A percentile compares a stretch with the other conserved stretches of the same genome.
phyloP scores from a whole-genome alignment of 2,797 vertebrate genomes.

The Gadopsis bispinosus region DNA sequence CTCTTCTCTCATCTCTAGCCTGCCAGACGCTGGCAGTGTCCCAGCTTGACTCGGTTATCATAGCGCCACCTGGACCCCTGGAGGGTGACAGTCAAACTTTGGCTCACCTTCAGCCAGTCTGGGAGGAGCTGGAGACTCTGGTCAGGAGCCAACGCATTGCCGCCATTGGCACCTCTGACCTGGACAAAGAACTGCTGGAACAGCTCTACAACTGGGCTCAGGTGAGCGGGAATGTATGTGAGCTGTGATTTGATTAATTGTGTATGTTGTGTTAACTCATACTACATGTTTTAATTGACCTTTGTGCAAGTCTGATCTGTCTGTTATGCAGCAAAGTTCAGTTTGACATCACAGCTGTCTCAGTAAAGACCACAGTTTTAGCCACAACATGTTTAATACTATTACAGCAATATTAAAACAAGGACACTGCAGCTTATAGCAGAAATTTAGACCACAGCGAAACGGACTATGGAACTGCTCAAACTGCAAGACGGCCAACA shows the following conservation, averaged over 20 bases:
- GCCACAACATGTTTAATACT: too few relatives aligned
- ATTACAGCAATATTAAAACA: not conserved
- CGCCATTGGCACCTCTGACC: constrained; percentile 96
- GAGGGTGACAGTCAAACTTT: constrained; percentile 88
- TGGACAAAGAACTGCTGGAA: constrained; percentile 95
- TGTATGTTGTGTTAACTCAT: not conserved
- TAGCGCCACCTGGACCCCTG: constrained; percentile 89
- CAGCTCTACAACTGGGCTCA: constrained; percentile 97
- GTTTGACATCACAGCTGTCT: too few relatives aligned
- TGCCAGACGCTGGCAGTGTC: constrained; percentile 92
- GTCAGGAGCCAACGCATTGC: constrained; percentile 91
- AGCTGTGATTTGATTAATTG: not conserved
- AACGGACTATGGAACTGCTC: not conserved
- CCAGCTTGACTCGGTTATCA: constrained; percentile 96
- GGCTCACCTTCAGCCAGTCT: constrained; percentile 92
- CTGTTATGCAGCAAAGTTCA: not conserved
- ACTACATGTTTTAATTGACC: not conserved
- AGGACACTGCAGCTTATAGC: not conserved
- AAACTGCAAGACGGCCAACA: not conserved
- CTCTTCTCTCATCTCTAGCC: constrained; percentile 76
- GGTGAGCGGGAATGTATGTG: constrained; percentile 77
- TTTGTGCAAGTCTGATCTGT: not conserved
- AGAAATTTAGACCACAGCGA: not conserved
- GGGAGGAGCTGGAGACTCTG: constrained; percentile 93
- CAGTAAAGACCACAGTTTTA: too few relatives aligned